These are phyloP conservation scores for Percina caprodes DNA, from an alignment of 2,113 vertebrate genomes.

Conservation along the genomic window DNA sequence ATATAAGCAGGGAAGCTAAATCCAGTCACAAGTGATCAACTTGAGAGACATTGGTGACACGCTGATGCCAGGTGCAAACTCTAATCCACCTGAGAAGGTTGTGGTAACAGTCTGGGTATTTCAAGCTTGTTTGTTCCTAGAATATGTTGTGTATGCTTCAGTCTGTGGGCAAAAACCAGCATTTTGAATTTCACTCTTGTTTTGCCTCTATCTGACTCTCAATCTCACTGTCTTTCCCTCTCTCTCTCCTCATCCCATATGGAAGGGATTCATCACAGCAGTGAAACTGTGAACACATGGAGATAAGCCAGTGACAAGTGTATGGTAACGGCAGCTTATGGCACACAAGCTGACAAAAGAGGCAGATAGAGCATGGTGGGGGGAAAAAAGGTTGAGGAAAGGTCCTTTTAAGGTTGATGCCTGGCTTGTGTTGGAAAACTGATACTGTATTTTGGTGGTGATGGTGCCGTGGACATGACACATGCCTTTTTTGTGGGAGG, in stretches of 20 bases:
- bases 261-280: slow-evolving; percentile 55
- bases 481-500: too few relatives aligned
- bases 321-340: slow-evolving; percentile 38
- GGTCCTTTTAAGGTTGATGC: not conserved
- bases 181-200: not conserved
- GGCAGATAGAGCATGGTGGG: not conserved
- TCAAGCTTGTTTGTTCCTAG: not conserved
- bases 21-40: slow-evolving; percentile 15
- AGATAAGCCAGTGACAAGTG: slow-evolving; percentile 29
- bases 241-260: slow-evolving; percentile 15
- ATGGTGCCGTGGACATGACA: too few relatives aligned
- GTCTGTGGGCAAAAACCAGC: not conserved
- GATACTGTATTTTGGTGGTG: too few relatives aligned
- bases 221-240: not conserved
- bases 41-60: not conserved
- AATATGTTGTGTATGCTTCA: not conserved
- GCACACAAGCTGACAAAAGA: slow-evolving; percentile 20
- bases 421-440: not conserved
- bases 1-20: not conserved
- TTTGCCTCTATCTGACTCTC: not conserved
- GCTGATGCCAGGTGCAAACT: not conserved
- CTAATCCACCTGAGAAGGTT: not conserved
- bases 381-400: not conserved
- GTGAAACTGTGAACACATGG: slow-evolving; percentile 44
- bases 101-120: slow-evolving; percentile 1